Base-by-base conservation (phyloP, 2,113 vertebrate genomes). In the Manacus vitellinus region DNA sequence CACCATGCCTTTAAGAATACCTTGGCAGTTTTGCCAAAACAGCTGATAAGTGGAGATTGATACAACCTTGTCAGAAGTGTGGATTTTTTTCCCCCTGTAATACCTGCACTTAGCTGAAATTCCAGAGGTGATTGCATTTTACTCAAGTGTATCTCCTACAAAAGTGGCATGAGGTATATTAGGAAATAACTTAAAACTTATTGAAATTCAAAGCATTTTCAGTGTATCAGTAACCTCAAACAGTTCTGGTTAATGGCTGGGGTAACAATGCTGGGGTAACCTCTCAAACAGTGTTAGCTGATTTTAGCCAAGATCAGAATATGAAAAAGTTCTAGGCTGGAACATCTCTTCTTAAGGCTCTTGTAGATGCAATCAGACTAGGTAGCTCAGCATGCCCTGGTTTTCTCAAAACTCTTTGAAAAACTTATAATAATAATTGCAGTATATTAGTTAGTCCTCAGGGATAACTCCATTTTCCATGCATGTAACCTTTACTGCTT, bases 401-500 rank as follows among this genome's bases (percentile, higher is more conserved):
- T 66, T 84, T 85, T 89, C 80, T 89, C 92, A 76, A 74, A 90
- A 74, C 51, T 41, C 65, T 61, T 92, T 93, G 92, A 95, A 95
- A 85, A 90, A 85, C 74, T 81, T 77, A 44, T 25, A 85, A 89
- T 91, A 96, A 95, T 94, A 94, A 96, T 95, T 92, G 76, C 84
- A 85, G 66, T 56, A 56, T 96, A 89, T 92, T 96, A 93, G 91
- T 81, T 87, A 79, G 43, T 96, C 97, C 94, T 92, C 49, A 58
- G 97, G 95, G 97, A 94, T 51, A 63, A 56, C 87, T 97, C 94
- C 37, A 19, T 94, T 97, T 97, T 96, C 94, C 92, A 92, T 95
- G 81, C 85, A 66, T 58, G 92, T 97, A 97, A 97, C 93, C 90
- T 96, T 97, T 96, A 94, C 94, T 94, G 94, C 94, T 94, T 81